Conservation (phyloP, 2,797 vertebrate genomes). For the Lateolabrax maculatus region DNA sequence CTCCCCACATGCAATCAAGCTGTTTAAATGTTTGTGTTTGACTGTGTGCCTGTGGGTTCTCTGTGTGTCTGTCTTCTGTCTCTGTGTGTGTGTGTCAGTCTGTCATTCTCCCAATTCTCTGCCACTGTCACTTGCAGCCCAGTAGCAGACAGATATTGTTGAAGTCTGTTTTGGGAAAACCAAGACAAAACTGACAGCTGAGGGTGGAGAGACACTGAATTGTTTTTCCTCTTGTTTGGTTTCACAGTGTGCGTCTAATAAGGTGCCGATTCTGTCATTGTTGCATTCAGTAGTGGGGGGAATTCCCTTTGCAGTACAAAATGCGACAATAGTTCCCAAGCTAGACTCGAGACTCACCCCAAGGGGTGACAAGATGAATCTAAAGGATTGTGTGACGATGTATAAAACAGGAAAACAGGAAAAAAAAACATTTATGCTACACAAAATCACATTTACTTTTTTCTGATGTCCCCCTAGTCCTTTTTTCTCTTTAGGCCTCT, state of each 20-base stretch:
- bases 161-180: constrained; percentile 50
- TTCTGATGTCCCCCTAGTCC: not conserved
- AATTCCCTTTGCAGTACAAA: constrained; percentile 21
- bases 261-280: constrained; percentile 25
- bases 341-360: not conserved
- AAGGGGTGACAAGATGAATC: not conserved
- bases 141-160: constrained; percentile 48
- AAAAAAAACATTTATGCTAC: not conserved
- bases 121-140: constrained; percentile 44
- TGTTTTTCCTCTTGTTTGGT: constrained; percentile 34
- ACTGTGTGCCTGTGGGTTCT: constrained; percentile 55
- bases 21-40: constrained; percentile 83
- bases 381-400: not conserved
- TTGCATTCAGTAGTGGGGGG: constrained; percentile 1
- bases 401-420: not conserved
- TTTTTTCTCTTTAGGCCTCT: not conserved
- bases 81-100: constrained; percentile 29
- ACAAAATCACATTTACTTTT: not conserved
- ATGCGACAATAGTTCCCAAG: not conserved
- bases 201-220: constrained; percentile 18
- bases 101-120: constrained; percentile 20
- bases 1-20: constrained; percentile 70
- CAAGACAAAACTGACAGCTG: constrained; percentile 54
- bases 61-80: constrained; percentile 14
- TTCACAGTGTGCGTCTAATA: constrained; percentile 32